Conservation (phyloP, 2,888 invertebrate species). For the Diarsia mendica region DNA sequence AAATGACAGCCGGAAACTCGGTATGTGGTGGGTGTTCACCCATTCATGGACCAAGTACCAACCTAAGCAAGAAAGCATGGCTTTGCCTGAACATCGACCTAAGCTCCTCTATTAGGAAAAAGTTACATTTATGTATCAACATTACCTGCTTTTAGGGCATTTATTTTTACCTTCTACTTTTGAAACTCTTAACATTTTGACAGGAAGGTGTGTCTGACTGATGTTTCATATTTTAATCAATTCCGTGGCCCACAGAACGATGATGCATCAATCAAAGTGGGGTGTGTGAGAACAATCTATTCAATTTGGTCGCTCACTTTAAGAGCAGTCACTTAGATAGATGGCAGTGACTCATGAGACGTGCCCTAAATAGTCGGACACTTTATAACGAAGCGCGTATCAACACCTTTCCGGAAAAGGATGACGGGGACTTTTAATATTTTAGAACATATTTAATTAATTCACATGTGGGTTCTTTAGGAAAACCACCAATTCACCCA, state of each 20-base stretch:
- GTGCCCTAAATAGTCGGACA: constrained; percentile 55
- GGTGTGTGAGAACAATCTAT: constrained; percentile 52
- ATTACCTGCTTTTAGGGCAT: not conserved
- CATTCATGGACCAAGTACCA: too few species aligned
- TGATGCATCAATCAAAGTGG: constrained; percentile 54
- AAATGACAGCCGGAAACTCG: too few species aligned
- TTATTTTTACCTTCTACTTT: not conserved
- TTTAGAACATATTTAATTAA: constrained; percentile 25
- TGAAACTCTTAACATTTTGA: constrained; percentile 22
- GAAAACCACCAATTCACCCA: constrained; percentile 41
- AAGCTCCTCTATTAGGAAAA: too few species aligned
- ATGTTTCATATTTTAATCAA: constrained; percentile 17
- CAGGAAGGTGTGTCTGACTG: constrained; percentile 26
- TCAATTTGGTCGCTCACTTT: constrained; percentile 55
- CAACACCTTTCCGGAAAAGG: constrained; percentile 37
- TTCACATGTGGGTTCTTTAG: constrained; percentile 17
- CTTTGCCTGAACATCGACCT: too few species aligned
- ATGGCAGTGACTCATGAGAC: constrained; percentile 55
- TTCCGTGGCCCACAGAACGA: constrained; percentile 29
- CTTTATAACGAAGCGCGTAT: constrained; percentile 49
- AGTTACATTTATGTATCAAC: not conserved
- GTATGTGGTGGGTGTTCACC: too few species aligned
- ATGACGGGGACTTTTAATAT: constrained; percentile 38
- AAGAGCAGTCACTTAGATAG: constrained; percentile 34
- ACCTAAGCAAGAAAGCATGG: too few species aligned